A percentile compares a stretch with the other conserved stretches of the same genome.
Evolutionary conservation across 2,888 invertebrate species (phyloP).

Genomic region (Ochropacha duplaris): DNA sequence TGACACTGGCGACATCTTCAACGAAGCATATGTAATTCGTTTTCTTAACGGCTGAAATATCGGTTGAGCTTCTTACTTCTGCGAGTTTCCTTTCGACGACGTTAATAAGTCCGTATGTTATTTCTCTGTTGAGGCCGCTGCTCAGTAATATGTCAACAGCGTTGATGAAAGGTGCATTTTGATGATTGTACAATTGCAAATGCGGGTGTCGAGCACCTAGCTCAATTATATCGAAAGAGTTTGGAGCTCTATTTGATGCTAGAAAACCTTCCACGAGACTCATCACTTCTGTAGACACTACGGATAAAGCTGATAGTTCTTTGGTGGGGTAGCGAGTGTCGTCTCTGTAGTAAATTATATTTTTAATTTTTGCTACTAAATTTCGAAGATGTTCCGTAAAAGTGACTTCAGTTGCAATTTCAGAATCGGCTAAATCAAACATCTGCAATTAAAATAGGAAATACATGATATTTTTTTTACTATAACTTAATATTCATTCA

Average conservation of each 20-base stretch:
- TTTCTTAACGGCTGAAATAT: constrained; percentile 70
- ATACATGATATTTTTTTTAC: not conserved
- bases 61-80: constrained; percentile 69
- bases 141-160: constrained; percentile 76
- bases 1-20: constrained; percentile 75
- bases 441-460: constrained; percentile 78
- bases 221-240: constrained; percentile 76
- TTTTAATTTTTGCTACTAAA: constrained; percentile 77
- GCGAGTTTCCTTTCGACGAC: constrained; percentile 77
- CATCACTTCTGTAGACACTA: constrained; percentile 84
- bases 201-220: constrained; percentile 72
- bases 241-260: constrained; percentile 73
- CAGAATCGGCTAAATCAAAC: constrained; percentile 85
- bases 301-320: constrained; percentile 81
- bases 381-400: constrained; percentile 86
- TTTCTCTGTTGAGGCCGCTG: constrained; percentile 76
- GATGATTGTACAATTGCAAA: constrained; percentile 73
- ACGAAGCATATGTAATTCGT: constrained; percentile 75
- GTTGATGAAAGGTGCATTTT: constrained; percentile 76
- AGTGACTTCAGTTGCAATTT: constrained; percentile 85
- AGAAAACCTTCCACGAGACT: constrained; percentile 84
- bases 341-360: constrained; percentile 72
- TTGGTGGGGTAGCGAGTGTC: constrained; percentile 75
- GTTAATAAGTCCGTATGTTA: constrained; percentile 77
- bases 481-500: too few species aligned